Evolutionary conservation across 2,797 vertebrate species (phyloP), one percentile per base, ranked within the genome.

Genomic region (Microcaecilia unicolor): DNA sequence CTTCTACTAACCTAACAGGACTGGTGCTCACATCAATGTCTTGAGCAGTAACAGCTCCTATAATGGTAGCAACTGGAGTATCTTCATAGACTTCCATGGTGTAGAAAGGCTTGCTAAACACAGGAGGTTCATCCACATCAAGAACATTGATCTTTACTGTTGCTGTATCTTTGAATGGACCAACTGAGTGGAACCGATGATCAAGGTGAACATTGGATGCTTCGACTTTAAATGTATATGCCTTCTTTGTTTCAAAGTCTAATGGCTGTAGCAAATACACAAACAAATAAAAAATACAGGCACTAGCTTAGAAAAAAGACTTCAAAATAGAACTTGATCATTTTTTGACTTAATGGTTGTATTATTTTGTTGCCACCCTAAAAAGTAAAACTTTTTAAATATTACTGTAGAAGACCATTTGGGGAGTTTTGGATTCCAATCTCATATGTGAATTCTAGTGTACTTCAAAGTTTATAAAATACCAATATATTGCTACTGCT

Each of bases 81-180:
- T 99, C 93, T 51, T 99, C 96, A 2, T 93, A 93, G 27, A 98
- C 95, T 53, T 98, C 92, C 95, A 99, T 99, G 13, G 81, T 81
- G 59, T 99, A 99, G 12, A 72, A 36, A 2, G 84, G 81, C 59
- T 89, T 96, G 79, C 89, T 94, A 71, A 99, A 99, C 21, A 96
- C 83, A 0, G 96, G 96, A 3, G 96, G 93, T 65, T 99, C 96
- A 9, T 95, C 92, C 67, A 93, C 91, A 47, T 99, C 96, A 63
- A 97, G 36, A 11, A 99, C 86, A 18, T 90, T 97, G 64, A 99
- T 89, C 77, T 95, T 97, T 64, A 99, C 91, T 0, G 94, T 98
- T 4, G 96, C 96, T 1, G 90, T 97, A 64, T 99, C 96, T 69
- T 95, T 97, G 70, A 96, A 99, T 4, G 93, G 92, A 21, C 96